Evolutionary conservation across 1,140 invertebrate species (phyloP), one percentile per base, ranked within the genome.

Genomic region (Drosophila navojoa): DNA sequence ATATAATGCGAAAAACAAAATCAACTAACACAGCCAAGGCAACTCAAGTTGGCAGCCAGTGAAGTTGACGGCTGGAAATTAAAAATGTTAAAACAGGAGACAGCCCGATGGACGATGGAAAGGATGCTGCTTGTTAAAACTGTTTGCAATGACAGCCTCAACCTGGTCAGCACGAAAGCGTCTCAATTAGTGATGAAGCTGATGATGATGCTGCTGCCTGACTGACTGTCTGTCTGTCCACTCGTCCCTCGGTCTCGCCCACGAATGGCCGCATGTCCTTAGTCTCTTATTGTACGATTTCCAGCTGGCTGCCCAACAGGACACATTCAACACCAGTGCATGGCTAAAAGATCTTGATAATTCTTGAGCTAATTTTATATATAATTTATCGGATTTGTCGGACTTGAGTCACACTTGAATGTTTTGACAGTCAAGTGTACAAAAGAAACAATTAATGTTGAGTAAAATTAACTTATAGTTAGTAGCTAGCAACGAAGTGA

Each of bases 161-260:
- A 71, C 50, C 45, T 63, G 68, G 32, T 25, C 58, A 63, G 7
- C 47, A 60, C 50, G 75, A 72, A 79, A 85, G 66, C 68, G 71
- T 66, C 81, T 85, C 63, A 85, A 86, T 85, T 85, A 85, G 74
- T 61, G 64, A 60, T 59, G 62, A 72, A 42, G 62, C 66, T 59
- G 61, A 45, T 38, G 47, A 42, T 45, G 22, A 27, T 49, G 42
- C 29, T 67, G 49, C 29, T 25, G 19, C 9, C 27, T 11, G 10
- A 4, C 15, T 47, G 50, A 11, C 55, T 10, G 55, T 9, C n/a
- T n/a, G n/a, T n/a, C n/a, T n/a, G n/a, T n/a, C 40, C 44, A 40
- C 6, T 5, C 13, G 22, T 11, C 60, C 22, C 27, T 29, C 27
- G 4, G 27, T 4, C 4, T 29, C 19, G 2, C 2, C 19, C 11